Percentiles rank a stretch among this genome's conserved stretches.
These are phyloP conservation scores for Hermetia illucens DNA, from an alignment of 1,140 invertebrate species.

Conservation along the genomic window DNA sequence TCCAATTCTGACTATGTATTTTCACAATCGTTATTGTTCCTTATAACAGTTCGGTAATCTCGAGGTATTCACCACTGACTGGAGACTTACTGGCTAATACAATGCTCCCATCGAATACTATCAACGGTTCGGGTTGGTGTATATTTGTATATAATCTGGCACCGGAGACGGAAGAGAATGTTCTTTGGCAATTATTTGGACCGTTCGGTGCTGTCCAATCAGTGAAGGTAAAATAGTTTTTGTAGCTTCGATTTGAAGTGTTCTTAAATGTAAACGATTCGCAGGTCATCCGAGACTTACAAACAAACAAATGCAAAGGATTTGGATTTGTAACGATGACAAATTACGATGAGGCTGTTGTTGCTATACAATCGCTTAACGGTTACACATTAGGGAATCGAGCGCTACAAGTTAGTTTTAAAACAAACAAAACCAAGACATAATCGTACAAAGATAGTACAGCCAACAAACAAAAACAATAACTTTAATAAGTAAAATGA, in stretches of 20 bases:
- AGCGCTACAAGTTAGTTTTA: slow-evolving; percentile 97
- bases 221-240: slow-evolving; percentile 54
- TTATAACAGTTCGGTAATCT: slow-evolving; percentile 23
- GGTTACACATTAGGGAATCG: slow-evolving; percentile 95
- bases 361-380: slow-evolving; percentile 95
- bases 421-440: slow-evolving; percentile 88
- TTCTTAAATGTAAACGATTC: background rate
- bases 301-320: slow-evolving; percentile 98
- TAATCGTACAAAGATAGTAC: too few species aligned
- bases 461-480: too few species aligned
- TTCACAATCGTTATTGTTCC: background rate
- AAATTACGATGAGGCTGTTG: slow-evolving; percentile 95
- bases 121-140: slow-evolving; percentile 79
- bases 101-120: slow-evolving; percentile 67
- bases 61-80: slow-evolving; percentile 82
- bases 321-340: slow-evolving; percentile 99
- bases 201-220: slow-evolving; percentile 98
- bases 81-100: slow-evolving; percentile 81
- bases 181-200: slow-evolving; percentile 97
- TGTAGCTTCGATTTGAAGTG: background rate
- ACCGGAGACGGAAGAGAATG: slow-evolving; percentile 96
- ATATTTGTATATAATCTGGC: slow-evolving; percentile 98
- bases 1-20: too few species aligned
- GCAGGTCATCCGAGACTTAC: slow-evolving; percentile 78
- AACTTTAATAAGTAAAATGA: too few species aligned